Evolutionary conservation across 2,888 invertebrate genomes (phyloP).

Genomic region (Ophion ventricosus): DNA sequence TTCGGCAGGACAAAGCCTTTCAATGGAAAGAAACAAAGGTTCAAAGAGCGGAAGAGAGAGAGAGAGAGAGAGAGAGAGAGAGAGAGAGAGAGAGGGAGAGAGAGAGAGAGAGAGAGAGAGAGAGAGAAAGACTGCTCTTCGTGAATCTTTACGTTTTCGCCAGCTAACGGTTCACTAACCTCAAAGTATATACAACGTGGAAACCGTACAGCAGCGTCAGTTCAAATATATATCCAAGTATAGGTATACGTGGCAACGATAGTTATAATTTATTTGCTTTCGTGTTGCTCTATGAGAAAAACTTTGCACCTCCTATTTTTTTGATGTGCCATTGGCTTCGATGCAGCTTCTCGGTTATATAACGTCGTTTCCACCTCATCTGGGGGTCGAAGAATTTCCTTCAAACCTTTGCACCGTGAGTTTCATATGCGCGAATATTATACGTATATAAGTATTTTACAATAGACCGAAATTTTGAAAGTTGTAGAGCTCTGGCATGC

Average conservation of each 20-base stretch:
- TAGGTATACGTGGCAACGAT: conserved; percentile 34
- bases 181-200: conserved; percentile 75
- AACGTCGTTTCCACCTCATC: too few relatives aligned
- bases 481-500: too few relatives aligned
- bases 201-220: conserved; percentile 74
- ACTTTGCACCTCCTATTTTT: too few relatives aligned
- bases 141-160: conserved; percentile 47
- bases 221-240: conserved; percentile 31
- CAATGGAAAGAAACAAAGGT: conserved; percentile 53
- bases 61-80: conserved; percentile 21
- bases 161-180: conserved; percentile 74
- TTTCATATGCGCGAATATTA: too few relatives aligned
- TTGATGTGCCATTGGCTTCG: too few relatives aligned
- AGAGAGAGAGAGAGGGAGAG: conserved; percentile 39
- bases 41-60: conserved; percentile 2
- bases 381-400: too few relatives aligned
- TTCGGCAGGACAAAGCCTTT: conserved; percentile 72
- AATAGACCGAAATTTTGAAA: too few relatives aligned
- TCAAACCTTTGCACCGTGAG: too few relatives aligned
- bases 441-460: too few relatives aligned
- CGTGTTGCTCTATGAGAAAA: too few relatives aligned
- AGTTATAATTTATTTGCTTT: conserved; percentile 40
- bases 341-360: too few relatives aligned
- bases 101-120: conserved; percentile 19
- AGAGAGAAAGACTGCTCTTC: conserved; percentile 30